Evolutionary conservation across 2,888 invertebrate genomes (phyloP).

Genomic region (Hylaea fasciaria): DNA sequence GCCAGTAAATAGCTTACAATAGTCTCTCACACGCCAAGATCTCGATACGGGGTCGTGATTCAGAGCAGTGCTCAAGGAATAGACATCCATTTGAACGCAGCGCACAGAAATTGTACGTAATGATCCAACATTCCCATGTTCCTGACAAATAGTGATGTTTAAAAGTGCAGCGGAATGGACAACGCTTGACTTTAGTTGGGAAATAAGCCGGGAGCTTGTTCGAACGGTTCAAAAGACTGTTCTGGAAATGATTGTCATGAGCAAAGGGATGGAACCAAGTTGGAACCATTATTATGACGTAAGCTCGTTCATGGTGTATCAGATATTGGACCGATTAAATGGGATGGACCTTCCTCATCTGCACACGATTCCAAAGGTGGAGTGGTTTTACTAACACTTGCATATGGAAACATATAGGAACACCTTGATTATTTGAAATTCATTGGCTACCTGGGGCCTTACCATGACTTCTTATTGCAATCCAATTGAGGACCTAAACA

Average conservation of each 20-base stretch:
- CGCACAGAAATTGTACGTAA: conserved; percentile 29
- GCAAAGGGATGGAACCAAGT: neutral
- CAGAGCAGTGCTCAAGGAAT: conserved; percentile 21
- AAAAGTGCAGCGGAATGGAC: conserved; percentile 13
- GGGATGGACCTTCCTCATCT: too few species aligned
- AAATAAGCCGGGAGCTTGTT: conserved; percentile 15
- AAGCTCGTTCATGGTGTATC: too few species aligned
- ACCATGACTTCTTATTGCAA: too few species aligned
- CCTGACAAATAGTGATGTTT: conserved; percentile 27
- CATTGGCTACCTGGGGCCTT: too few species aligned
- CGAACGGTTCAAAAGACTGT: neutral
- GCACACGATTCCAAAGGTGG: too few species aligned
- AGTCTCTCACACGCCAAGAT: conserved; percentile 30
- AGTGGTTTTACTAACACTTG: too few species aligned
- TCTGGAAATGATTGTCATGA: neutral
- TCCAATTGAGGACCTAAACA: too few species aligned
- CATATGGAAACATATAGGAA: too few species aligned
- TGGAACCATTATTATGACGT: too few species aligned
- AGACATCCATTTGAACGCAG: conserved; percentile 15
- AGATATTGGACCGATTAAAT: too few species aligned
- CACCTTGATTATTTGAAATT: too few species aligned
- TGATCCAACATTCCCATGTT: conserved; percentile 27
- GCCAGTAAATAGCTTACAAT: conserved; percentile 3
- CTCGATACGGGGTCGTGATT: conserved; percentile 28
- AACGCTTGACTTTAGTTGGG: conserved; percentile 2